These are phyloP conservation scores for Drosophila bocki DNA, from an alignment of 1,140 invertebrate species.

Conservation along the genomic window DNA sequence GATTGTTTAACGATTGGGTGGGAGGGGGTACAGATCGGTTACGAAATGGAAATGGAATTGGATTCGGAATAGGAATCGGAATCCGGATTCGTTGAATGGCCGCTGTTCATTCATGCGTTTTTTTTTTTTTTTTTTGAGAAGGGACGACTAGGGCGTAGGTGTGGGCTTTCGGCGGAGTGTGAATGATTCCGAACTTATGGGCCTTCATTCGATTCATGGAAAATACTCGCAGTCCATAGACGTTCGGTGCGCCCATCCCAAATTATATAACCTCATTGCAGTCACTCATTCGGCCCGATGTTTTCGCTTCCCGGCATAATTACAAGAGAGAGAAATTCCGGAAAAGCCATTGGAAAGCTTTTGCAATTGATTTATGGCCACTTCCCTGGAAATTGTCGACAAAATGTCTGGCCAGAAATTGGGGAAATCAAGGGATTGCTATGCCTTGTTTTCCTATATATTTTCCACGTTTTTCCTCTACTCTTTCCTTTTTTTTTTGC, in stretches of 20 bases:
- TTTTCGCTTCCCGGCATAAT: no score
- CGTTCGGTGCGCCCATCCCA: constrained; percentile 8
- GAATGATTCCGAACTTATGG: constrained; percentile 39
- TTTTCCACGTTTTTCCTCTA: constrained; percentile 11
- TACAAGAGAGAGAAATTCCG: constrained; percentile 50
- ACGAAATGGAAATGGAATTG: constrained; percentile 55
- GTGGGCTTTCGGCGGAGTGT: constrained; percentile 30
- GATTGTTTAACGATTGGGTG: constrained; percentile 42
- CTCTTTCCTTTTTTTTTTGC: constrained; percentile 3
- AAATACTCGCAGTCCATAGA: constrained; percentile 46
- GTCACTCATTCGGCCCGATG: no score
- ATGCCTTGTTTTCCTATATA: constrained; percentile 5
- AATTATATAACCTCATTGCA: constrained; percentile 48
- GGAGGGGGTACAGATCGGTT: constrained; percentile 27
- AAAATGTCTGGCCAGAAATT: constrained; percentile 72
- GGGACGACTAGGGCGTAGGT: constrained; percentile 21
- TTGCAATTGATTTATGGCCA: constrained; percentile 78
- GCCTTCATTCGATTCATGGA: constrained; percentile 56
- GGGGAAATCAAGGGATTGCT: constrained; percentile 12
- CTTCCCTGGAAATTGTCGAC: constrained; percentile 83
- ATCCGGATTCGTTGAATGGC: constrained; percentile 61
- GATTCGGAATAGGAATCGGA: constrained; percentile 16
- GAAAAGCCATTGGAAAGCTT: constrained; percentile 64
- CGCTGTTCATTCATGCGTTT: constrained; percentile 64
- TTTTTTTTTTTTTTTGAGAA: not conserved